Evolutionary conservation across 2,888 invertebrate genomes (phyloP).

Genomic region (Busseola fusca): DNA sequence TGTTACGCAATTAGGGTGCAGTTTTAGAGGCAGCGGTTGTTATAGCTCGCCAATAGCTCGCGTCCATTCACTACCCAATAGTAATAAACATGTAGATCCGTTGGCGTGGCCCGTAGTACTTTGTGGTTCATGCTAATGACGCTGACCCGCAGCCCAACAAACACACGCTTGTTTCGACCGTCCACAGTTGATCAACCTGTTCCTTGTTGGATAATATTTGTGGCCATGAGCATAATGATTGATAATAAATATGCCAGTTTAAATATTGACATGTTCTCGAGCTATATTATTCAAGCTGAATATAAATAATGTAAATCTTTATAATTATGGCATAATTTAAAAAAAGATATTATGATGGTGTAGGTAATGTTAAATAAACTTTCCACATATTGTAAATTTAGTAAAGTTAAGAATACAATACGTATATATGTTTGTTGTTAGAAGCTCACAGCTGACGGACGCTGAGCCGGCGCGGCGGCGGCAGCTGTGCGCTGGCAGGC

Average conservation of each 20-base stretch:
- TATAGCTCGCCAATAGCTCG: too few species aligned
- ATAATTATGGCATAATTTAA: too few species aligned
- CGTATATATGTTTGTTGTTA: background rate
- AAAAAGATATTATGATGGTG: too few species aligned
- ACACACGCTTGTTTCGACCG: slow-evolving; percentile 24
- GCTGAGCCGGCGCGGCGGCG: background rate
- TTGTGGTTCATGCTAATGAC: slow-evolving; percentile 7
- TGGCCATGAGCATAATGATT: slow-evolving; percentile 25
- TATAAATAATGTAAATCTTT: background rate
- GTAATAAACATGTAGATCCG: slow-evolving; percentile 8
- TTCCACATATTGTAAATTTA: background rate
- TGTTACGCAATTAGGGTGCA: too few species aligned
- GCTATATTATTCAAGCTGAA: background rate
- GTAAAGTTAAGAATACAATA: background rate
- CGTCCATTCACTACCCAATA: slow-evolving; percentile 17
- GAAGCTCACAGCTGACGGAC: background rate
- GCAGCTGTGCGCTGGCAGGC: background rate
- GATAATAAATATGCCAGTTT: slow-evolving; percentile 1
- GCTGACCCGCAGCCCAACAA: background rate
- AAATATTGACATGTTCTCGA: slow-evolving; percentile 15
- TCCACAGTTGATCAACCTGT: slow-evolving; percentile 20
- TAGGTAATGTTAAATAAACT: background rate
- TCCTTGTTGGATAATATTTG: slow-evolving; percentile 19
- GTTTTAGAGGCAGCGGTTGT: background rate
- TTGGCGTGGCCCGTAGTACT: background rate